Evolutionary conservation across 2,113 vertebrate species (phyloP).

Genomic region (Salminus brasiliensis): DNA sequence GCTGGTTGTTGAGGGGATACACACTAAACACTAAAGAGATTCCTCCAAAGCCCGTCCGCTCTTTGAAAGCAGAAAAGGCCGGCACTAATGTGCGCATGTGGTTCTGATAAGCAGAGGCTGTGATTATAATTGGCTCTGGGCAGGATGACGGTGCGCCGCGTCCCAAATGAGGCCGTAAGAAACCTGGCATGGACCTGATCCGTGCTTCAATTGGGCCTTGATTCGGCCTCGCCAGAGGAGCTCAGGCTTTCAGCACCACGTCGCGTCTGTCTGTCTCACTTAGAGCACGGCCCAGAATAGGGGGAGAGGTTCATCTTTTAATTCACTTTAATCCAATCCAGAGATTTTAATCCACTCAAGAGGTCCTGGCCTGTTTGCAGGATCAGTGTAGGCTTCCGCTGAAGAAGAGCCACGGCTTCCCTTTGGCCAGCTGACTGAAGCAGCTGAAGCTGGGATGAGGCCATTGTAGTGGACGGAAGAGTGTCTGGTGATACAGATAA

Average conservation of each 20-base stretch:
- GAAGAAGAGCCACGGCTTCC: background rate
- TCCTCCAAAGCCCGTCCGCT: conserved; percentile 9
- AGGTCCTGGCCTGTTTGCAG: conserved; percentile 11
- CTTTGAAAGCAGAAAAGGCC: conserved; percentile 27
- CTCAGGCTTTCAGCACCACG: conserved; percentile 61
- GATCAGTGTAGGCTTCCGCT: background rate
- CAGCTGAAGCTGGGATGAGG: background rate
- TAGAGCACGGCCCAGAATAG: conserved; percentile 59
- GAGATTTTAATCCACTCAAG: conserved; percentile 40
- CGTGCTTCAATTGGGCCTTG: conserved; percentile 57
- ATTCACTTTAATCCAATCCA: conserved; percentile 60
- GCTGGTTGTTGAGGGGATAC: conserved; percentile 18
- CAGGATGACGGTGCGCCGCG: background rate
- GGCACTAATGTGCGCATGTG: conserved; percentile 60
- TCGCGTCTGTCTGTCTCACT: conserved; percentile 64
- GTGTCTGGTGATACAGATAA: too few relatives aligned
- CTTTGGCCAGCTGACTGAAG: background rate
- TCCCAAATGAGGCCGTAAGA: conserved; percentile 66
- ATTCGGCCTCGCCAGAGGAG: conserved; percentile 64
- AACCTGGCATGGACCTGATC: conserved; percentile 27
- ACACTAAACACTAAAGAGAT: conserved; percentile 5
- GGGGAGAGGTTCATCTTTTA: conserved; percentile 59
- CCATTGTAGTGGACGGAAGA: conserved; percentile 18
- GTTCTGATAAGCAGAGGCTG: conserved; percentile 69
- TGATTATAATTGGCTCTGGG: conserved; percentile 67